Conservation (phyloP, 2,888 invertebrate species). For the Boloria euphrosyne region DNA sequence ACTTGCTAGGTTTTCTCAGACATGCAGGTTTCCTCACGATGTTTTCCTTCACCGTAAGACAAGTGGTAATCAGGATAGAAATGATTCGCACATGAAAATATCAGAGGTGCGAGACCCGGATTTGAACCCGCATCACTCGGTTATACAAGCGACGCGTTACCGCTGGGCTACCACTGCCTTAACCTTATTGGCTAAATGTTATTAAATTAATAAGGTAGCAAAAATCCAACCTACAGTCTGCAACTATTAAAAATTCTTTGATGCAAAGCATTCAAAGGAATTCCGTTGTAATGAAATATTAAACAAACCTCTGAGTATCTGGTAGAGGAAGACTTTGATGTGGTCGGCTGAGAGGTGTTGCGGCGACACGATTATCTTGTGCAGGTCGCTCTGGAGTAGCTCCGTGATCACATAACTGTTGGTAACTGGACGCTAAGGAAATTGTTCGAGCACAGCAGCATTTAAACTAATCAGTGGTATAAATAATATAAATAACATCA, state of each 20-base stretch:
- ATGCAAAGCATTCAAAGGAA: constrained; percentile 19
- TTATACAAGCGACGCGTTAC: too few relatives aligned
- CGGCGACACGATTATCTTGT: constrained; percentile 99
- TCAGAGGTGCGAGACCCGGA: too few relatives aligned
- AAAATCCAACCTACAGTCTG: constrained; percentile 2
- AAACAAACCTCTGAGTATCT: constrained; percentile 96
- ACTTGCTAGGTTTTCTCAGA: too few relatives aligned
- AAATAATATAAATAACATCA: too few relatives aligned
- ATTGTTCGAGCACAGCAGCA: constrained; percentile 32
- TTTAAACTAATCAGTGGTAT: background rate
- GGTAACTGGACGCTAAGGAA: constrained; percentile 58
- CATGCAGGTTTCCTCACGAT: too few relatives aligned
- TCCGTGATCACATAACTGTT: constrained; percentile 99
- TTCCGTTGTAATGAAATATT: constrained; percentile 28
- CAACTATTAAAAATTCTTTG: constrained; percentile 7
- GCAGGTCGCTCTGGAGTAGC: constrained; percentile 99
- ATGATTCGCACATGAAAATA: too few relatives aligned
- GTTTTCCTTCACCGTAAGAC: too few relatives aligned
- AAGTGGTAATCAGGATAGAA: too few relatives aligned
- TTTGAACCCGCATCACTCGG: too few relatives aligned
- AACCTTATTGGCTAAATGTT: background rate
- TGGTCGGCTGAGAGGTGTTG: constrained; percentile 99
- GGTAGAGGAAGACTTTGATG: constrained; percentile 99
- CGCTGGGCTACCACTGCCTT: too few relatives aligned
- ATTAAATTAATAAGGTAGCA: background rate